Evolutionary conservation across 2,797 vertebrate genomes (phyloP), one percentile per base, ranked within the genome.

Genomic region (Helostoma temminkii): DNA sequence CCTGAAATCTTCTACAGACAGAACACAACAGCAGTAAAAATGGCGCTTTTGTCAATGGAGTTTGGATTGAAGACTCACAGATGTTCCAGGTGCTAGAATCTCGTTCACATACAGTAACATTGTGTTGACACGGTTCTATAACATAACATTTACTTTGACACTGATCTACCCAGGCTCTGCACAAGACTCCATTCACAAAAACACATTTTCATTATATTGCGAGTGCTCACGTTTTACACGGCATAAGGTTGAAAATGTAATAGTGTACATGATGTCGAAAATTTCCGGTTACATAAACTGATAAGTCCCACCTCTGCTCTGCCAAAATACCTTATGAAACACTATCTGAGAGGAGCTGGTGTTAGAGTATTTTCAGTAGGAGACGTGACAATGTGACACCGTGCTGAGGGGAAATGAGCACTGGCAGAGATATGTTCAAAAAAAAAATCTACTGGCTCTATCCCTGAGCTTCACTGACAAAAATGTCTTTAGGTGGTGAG

Each of bases 401-500:
- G 80, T 9, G 82, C 88, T 86, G 73, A 69, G 83, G 74, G 71
- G 77, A 80, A 85, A 86, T 74, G 80, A 85, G 85, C 73, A 71
- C 36, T 25, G 74, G 76, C 55, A 53, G 69, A 80, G 70, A 88
- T 73, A 81, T 72, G 73, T 67, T 37, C 5, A 8, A 66, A 63
- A 56, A 47, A 62, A 41, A 42, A 66, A 19, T 78, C 73, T 68
- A 72, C 47, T 66, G 55, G 66, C 78, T 86, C 78, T 68, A 80
- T 89, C 82, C 84, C 80, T 71, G 78, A 83, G 81, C 82, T 80
- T 68, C 71, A 61, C 81, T 90, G 89, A 91, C 87, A 84, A 91
- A 89, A 88, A 82, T 87, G 90, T 85, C 91, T 91, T 86, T 82
- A 90, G 87, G 88, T 89, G 85, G 57, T 72, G 82, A 58, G 92